These are phyloP conservation scores for Babylonia areolata DNA, from an alignment of 1,140 invertebrate species.

Conservation along the genomic window DNA sequence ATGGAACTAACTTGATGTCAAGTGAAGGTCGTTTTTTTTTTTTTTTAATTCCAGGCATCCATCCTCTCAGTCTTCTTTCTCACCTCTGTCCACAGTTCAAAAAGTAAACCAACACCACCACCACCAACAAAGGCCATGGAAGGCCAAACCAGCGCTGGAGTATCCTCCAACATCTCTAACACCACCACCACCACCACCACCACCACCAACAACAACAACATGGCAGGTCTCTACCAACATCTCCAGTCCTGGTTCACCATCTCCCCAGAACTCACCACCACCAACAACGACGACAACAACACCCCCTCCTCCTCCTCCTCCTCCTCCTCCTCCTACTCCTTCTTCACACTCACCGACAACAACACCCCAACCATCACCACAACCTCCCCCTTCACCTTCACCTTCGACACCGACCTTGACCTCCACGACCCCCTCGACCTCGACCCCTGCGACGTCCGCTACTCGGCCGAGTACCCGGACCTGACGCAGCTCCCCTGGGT, in stretches of 20 bases:
- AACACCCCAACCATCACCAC: neutral
- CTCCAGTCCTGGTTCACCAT: neutral
- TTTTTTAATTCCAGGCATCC: too few relatives aligned
- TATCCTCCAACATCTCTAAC: neutral
- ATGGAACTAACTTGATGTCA: too few relatives aligned
- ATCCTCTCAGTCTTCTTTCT: too few relatives aligned
- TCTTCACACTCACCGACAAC: neutral
- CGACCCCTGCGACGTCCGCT: conserved; percentile 25
- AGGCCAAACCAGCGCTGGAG: neutral
- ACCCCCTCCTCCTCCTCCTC: neutral
- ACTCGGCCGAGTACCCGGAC: conserved; percentile 45
- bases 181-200: neutral
- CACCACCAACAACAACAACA: neutral
- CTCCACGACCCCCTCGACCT: neutral
- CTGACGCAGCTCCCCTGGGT: conserved; percentile 58
- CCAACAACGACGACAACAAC: neutral
- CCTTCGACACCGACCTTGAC: neutral
- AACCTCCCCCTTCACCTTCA: neutral
- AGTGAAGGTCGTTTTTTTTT: too few relatives aligned
- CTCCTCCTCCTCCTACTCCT: neutral
- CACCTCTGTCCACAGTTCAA: too few relatives aligned
- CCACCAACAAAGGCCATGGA: neutral
- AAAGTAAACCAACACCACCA: neutral
- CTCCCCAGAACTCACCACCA: neutral
- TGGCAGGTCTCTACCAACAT: neutral